phyloP scores from a whole-genome alignment of 1,140 invertebrate genomes.

The Medauroidea extradentata region DNA sequence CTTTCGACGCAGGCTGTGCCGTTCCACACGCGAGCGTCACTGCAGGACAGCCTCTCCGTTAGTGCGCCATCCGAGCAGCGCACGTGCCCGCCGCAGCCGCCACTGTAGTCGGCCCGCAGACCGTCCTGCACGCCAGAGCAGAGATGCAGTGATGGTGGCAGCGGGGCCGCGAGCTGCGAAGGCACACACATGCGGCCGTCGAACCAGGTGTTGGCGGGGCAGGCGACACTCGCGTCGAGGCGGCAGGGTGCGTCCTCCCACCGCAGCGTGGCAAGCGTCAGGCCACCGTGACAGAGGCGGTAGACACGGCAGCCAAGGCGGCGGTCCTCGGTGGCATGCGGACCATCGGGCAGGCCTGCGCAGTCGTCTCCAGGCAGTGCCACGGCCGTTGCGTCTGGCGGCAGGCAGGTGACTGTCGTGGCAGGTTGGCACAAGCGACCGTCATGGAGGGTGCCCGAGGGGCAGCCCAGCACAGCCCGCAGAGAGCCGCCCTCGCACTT shows the following conservation, averaged over 20 bases:
- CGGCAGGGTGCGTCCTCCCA: too few species aligned
- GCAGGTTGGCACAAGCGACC: slow-evolving; percentile 42
- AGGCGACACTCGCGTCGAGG: slow-evolving; percentile 24
- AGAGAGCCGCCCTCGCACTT: slow-evolving; percentile 34
- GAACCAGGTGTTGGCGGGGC: slow-evolving; percentile 45
- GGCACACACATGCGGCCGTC: slow-evolving; percentile 39
- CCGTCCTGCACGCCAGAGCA: slow-evolving; percentile 22
- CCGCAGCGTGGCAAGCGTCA: not conserved
- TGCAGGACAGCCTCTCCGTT: slow-evolving; percentile 26
- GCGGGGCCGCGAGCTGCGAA: not conserved
- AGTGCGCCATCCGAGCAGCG: slow-evolving; percentile 32
- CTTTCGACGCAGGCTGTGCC: slow-evolving; percentile 32
- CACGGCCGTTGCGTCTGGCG: slow-evolving; percentile 41
- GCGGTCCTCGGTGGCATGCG: not conserved
- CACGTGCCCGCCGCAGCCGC: slow-evolving; percentile 35
- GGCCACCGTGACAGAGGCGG: not conserved
- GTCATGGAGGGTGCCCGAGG: slow-evolving; percentile 44
- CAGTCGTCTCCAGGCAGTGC: slow-evolving; percentile 44
- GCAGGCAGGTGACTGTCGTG: slow-evolving; percentile 38
- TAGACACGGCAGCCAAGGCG: not conserved
- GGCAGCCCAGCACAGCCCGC: slow-evolving; percentile 37
- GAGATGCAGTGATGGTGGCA: slow-evolving; percentile 27
- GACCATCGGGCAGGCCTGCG: slow-evolving; percentile 25
- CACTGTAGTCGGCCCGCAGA: slow-evolving; percentile 26
- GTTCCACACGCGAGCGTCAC: slow-evolving; percentile 39